A percentile compares a stretch with the other conserved stretches of the same genome.
Conservation (phyloP, 1,140 invertebrate species). For the Bacillus rossius region DNA sequence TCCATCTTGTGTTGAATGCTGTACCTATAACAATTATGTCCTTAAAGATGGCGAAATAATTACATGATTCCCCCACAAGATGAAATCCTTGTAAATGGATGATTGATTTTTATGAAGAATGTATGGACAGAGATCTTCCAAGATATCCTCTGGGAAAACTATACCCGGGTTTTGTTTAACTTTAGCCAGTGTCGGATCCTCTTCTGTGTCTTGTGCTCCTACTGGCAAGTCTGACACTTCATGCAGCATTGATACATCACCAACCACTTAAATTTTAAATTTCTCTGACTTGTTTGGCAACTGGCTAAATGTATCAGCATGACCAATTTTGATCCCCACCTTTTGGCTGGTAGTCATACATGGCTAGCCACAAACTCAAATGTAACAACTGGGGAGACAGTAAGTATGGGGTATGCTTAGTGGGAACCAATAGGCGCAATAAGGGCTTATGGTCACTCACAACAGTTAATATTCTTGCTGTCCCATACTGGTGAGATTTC, state of each 20-base stretch:
- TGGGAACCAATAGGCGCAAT: neutral
- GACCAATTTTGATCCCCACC: too few relatives aligned
- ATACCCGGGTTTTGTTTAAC: too few relatives aligned
- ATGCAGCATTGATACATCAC: too few relatives aligned
- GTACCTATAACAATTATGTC: conserved; percentile 24
- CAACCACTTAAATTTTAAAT: too few relatives aligned
- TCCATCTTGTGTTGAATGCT: conserved; percentile 34
- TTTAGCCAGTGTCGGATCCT: too few relatives aligned
- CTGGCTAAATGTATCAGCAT: too few relatives aligned
- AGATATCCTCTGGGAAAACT: too few relatives aligned
- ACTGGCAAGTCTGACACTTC: too few relatives aligned
- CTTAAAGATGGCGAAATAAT: conserved; percentile 29
- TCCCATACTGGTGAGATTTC: too few relatives aligned
- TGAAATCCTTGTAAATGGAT: neutral
- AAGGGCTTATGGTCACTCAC: conserved; percentile 40
- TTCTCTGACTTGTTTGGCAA: too few relatives aligned
- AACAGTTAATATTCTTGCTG: conserved; percentile 30
- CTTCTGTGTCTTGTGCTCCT: too few relatives aligned
- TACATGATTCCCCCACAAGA: conserved; percentile 18
- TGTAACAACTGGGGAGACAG: neutral
- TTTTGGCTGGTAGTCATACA: too few relatives aligned
- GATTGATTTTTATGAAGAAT: neutral
- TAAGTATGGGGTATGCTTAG: neutral
- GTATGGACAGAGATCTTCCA: neutral
- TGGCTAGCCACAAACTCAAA: neutral